A percentile compares a stretch with the other conserved stretches of the same genome.
Conservation (phyloP, 92 coral and sea anemone species). For the Bergia puertoricense region DNA sequence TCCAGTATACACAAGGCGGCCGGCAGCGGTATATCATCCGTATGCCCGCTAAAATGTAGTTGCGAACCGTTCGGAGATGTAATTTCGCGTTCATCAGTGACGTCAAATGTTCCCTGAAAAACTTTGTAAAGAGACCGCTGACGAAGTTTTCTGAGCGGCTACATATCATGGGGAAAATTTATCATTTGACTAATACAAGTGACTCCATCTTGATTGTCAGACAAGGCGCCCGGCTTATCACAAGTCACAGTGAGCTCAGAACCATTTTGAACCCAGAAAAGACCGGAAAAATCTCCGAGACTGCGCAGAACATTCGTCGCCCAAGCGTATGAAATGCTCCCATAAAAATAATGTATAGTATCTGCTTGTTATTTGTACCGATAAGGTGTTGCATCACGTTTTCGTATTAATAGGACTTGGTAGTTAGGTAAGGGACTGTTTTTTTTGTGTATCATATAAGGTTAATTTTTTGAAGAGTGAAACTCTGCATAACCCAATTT, state of each 20-base stretch:
- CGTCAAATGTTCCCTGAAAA: conserved; percentile 5
- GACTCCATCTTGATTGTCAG: background rate
- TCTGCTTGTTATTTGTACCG: conserved; percentile 5
- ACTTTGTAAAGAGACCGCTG: background rate
- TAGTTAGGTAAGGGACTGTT: background rate
- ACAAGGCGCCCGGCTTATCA: background rate
- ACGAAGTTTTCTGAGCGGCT: conserved; percentile 2
- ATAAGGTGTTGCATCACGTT: conserved; percentile 22
- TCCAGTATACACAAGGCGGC: conserved; percentile 44
- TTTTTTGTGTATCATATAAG: background rate
- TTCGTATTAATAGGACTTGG: conserved; percentile 12
- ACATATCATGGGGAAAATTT: background rate
- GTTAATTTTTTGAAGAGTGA: conserved; percentile 25
- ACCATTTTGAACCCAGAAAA: background rate
- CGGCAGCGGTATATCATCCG: conserved; percentile 75
- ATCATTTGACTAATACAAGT: background rate
- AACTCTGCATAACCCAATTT: conserved; percentile 9
- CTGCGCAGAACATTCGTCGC: conserved; percentile 15
- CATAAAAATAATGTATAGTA: conserved; percentile 27
- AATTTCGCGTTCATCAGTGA: conserved; percentile 7
- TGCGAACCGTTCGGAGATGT: background rate
- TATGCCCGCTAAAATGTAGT: conserved; percentile 79
- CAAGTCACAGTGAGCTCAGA: background rate
- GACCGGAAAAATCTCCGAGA: background rate
- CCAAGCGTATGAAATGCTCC: conserved; percentile 4